Evolutionary conservation across 2,888 invertebrate species (phyloP), one percentile per base, ranked within the genome.

Genomic region (Drymonia ruficornis): DNA sequence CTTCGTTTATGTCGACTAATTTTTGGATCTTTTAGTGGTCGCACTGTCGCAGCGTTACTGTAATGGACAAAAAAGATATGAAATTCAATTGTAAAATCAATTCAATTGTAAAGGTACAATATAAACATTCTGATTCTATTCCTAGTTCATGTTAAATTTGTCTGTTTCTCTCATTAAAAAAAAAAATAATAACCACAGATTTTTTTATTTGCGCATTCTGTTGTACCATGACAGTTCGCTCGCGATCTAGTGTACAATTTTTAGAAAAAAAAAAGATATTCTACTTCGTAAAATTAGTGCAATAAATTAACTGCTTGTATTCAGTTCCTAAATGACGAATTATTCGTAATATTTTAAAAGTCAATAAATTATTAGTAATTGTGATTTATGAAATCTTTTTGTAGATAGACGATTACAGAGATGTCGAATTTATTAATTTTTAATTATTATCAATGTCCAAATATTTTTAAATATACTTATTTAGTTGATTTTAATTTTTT

Each of bases 371-470:
- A 55, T 55, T 52, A 18, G 16, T n/a, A 23, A 45, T 28, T 45
- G 15, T 45, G 45, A 23, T 9, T 28, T 45, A 45, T 6, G 11
- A 11, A 45, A 28, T 28, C 4, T 19, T 68, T 72, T 74, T 78
- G 67, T 80, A 78, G 74, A 69, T 72, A 71, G 62, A 62, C 59
- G 62, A 70, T 65, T 70, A 28, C 13, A 28, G 45, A 28, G 6
- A 58, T 62, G 52, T 77, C 72, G 82, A 84, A 84, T 84, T 84
- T 84, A 80, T 80, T 78, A 72, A 75, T 77, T 15, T 83, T 78
- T 71, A 59, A 74, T 68, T 57, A 52, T 56, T 53, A 67, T 70
- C 19, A 49, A 50, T 63, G 48, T 47, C 55, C 63, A 63, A 53
- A 52, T 50, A 34, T 52, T 53, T 63, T 59, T 71, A 60, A 61